A percentile compares a stretch with the other conserved stretches of the same genome.
Evolutionary conservation across 2,113 vertebrate species (phyloP).

Genomic region (Urocitellus parryii): DNA sequence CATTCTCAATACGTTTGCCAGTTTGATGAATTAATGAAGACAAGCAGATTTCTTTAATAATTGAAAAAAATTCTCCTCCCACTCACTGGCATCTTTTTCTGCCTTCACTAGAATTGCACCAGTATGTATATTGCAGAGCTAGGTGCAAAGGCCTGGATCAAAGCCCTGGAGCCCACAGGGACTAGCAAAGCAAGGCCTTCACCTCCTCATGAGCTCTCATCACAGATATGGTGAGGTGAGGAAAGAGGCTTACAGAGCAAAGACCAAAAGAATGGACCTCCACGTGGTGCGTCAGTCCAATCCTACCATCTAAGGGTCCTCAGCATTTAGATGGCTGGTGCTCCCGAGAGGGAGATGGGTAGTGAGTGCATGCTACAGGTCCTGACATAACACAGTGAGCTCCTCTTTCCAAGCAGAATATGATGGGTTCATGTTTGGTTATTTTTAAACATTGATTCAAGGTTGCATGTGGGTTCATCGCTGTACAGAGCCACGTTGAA

Average conservation of each 20-base stretch:
- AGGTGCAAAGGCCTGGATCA: background rate
- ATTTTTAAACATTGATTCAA: background rate
- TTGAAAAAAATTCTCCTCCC: background rate
- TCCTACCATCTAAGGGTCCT: background rate
- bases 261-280: background rate
- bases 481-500: background rate
- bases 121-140: background rate
- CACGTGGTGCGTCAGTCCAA: background rate
- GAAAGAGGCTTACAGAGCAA: background rate
- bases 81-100: background rate
- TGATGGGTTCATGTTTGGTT: background rate
- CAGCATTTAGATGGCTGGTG: background rate
- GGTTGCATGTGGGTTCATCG: background rate
- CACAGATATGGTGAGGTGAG: background rate
- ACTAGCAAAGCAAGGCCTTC: background rate
- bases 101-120: background rate
- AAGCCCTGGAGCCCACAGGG: background rate
- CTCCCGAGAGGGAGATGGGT: background rate
- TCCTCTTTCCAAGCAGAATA: background rate
- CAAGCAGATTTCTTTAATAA: background rate
- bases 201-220: background rate
- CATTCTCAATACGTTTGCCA: background rate
- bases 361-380: background rate
- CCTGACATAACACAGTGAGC: background rate
- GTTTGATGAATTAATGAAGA: conserved; percentile 28